These are phyloP conservation scores for Papilio polytes DNA, from an alignment of 1,140 invertebrate genomes.

Conservation along the genomic window DNA sequence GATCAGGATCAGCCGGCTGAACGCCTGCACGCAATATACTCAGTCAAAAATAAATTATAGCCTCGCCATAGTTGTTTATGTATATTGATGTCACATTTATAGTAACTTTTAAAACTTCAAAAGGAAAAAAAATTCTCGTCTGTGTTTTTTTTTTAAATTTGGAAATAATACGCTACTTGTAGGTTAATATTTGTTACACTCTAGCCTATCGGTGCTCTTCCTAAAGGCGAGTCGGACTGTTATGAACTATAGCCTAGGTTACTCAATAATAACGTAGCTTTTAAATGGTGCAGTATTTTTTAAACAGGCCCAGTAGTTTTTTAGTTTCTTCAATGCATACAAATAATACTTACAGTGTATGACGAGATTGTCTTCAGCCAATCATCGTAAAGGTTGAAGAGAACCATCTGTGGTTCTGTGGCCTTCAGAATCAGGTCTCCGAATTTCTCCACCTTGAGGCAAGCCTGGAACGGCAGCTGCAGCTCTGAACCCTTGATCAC, in stretches of 20 bases:
- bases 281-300: too few relatives aligned
- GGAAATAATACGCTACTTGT: too few relatives aligned
- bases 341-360: constrained; percentile 87
- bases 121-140: too few relatives aligned
- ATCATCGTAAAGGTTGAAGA: constrained; percentile 99
- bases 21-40: constrained; percentile 86
- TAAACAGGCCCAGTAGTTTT: too few relatives aligned
- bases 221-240: too few relatives aligned
- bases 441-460: constrained; percentile 99
- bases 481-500: constrained; percentile 99
- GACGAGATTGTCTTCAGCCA: constrained; percentile 99
- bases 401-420: constrained; percentile 99
- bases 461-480: constrained; percentile 99
- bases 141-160: too few relatives aligned
- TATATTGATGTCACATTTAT: not conserved
- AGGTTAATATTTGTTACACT: too few relatives aligned
- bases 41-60: not conserved
- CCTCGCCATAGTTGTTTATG: too few relatives aligned
- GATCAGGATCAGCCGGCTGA: constrained; percentile 98
- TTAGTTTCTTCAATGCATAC: too few relatives aligned
- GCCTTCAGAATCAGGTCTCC: constrained; percentile 99
- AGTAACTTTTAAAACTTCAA: not conserved
- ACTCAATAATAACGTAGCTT: too few relatives aligned
- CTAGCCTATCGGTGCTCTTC: too few relatives aligned
- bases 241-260: too few relatives aligned